Evolutionary conservation across 2,888 invertebrate species (phyloP), one percentile per base, ranked within the genome.

Genomic region (Parapristionchus giblindavisi): DNA sequence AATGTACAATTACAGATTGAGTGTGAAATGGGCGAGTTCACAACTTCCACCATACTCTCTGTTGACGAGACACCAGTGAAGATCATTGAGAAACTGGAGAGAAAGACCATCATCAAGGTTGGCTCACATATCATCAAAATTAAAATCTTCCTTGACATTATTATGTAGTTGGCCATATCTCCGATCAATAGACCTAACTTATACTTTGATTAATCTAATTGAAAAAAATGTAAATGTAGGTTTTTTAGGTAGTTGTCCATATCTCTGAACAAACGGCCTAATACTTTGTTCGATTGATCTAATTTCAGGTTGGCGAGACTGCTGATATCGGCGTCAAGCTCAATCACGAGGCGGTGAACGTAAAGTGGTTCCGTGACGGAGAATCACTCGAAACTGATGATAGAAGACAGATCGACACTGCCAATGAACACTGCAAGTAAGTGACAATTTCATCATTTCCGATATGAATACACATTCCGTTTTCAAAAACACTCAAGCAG

Each of bases 1-100:
- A n/a, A n/a, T n/a, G n/a, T n/a, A 6, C 48, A 8, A 3, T 66
- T 66, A 3, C 21, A 66, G 43, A 77, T 84, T 34, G 73, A 77
- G 1, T 81, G 77, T 8, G 75, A 54, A 8, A 76, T 80, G 51
- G 81, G 78, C 52, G 78, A 79, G 8, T 77, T 78, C 21, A 73
- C 74, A 0, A 77, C 78, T 63, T 63, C 73, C 11, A 78, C 85
- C 21, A 71, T 75, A 1, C 76, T 87, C 4, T 79, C 77, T 34
- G 85, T 87, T 27, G 87, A 87, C 48, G 87, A 87, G 61, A 83
- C 83, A 52, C 85, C 87, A 5, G 81, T 83, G 17, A 83, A 85
- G 65, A 84, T 87, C 73, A 81, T 82, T n/a, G 77, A 78, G 29
- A 79, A 77, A 34, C 78, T 87, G 17, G 81, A 84, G 14, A 74